Base-by-base conservation (phyloP, 1,140 invertebrate genomes). In the Drosophila sproati region DNA sequence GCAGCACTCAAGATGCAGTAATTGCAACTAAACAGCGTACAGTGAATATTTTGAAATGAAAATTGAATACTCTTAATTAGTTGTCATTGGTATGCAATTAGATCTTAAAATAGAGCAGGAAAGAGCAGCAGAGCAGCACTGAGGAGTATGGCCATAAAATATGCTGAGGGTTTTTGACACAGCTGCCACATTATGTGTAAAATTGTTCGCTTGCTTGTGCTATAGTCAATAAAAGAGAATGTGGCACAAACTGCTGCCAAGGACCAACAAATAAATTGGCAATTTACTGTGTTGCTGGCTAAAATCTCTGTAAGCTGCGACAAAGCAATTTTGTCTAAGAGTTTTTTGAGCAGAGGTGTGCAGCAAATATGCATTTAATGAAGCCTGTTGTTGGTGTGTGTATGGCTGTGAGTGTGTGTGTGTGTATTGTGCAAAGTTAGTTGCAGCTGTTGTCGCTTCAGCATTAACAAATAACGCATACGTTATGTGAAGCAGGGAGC, bases 311-410 rank as follows among this genome's bases (percentile, higher is more conserved):
- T n/a, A 31, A 71, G 76, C 60, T 73, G 71, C 48, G 76, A 57
- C 78, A 86, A 57, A 72, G 82, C 41, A 71, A 73, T 69, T 73
- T 64, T 69, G 56, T 72, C 43, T 73, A 61, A 68, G 64, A 55
- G 55, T 69, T 48, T 73, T 73, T 69, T 35, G 12, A 31, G 50
- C 56, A 70, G 76, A 82, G 80, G 80, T 82, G 80, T 67, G 76
- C 82, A 83, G 71, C 83, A 87, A 88, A 89, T 78, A 79, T 88
- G 85, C 83, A 80, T 83, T 88, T 88, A 89, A 88, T 88, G 63
- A 68, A 88, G 69, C 88, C 62, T 70, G 45, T 48, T 20, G 20
- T 20, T 20, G 20, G 69, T 63, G 39, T 43, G 39, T 76, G 10
- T 41, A 7, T 71, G 20, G 20, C 20, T 20, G 20, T 2, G 55